Evolutionary conservation across 2,888 invertebrate species (phyloP).

Genomic region (Sinotaia quadrata): DNA sequence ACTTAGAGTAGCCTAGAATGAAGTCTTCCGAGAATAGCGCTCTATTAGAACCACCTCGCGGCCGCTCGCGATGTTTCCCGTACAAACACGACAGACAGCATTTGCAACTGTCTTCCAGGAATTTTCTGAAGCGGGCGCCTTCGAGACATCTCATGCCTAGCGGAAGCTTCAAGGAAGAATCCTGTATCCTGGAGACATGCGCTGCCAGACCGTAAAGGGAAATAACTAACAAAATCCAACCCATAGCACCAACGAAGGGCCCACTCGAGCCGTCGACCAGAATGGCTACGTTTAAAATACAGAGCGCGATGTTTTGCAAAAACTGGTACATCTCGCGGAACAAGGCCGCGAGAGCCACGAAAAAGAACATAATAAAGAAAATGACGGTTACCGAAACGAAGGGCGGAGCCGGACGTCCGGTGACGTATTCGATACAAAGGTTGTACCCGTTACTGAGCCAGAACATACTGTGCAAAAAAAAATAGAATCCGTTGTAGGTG

Average conservation of each 20-base stretch:
- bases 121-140: slow-evolving; percentile 25
- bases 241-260: slow-evolving; percentile 43
- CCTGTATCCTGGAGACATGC: slow-evolving; percentile 39
- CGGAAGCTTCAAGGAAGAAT: slow-evolving; percentile 41
- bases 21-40: slow-evolving; percentile 37
- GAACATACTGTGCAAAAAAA: slow-evolving; percentile 44
- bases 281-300: slow-evolving; percentile 41
- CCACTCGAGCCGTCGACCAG: slow-evolving; percentile 39
- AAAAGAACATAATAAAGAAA: slow-evolving; percentile 39
- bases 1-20: slow-evolving; percentile 51
- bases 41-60: neutral
- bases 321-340: slow-evolving; percentile 45
- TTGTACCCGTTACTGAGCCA: slow-evolving; percentile 48
- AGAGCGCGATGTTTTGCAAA: slow-evolving; percentile 39
- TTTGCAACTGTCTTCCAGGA: slow-evolving; percentile 20
- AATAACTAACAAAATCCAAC: slow-evolving; percentile 47
- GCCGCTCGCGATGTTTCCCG: slow-evolving; percentile 21
- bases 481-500: slow-evolving; percentile 39
- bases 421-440: slow-evolving; percentile 37
- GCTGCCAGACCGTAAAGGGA: slow-evolving; percentile 51
- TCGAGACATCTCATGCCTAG: slow-evolving; percentile 38
- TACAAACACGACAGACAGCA: slow-evolving; percentile 37
- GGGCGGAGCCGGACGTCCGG: slow-evolving; percentile 20
- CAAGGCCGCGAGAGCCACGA: slow-evolving; percentile 40
- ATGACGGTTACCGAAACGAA: slow-evolving; percentile 43